Evolutionary conservation across 2,888 invertebrate genomes (phyloP).

Genomic region (Strigamia crassipes): DNA sequence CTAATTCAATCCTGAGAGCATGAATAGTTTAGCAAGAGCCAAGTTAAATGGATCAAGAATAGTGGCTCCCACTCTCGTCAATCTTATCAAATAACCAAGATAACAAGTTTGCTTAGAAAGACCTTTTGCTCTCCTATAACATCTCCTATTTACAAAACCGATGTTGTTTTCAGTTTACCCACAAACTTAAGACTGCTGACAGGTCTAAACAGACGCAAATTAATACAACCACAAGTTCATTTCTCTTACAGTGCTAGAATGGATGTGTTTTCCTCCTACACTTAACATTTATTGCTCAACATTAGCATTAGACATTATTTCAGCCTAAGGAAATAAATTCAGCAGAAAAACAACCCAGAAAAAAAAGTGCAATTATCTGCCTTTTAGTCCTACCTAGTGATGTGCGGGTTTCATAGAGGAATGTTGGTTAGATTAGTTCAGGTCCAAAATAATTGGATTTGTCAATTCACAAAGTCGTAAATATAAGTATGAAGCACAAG

Average conservation of each 20-base stretch:
- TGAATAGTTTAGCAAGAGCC: neutral
- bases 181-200: too few species aligned
- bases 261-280: neutral
- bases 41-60: conserved; percentile 2
- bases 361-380: neutral
- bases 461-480: conserved; percentile 3
- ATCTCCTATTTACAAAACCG: neutral
- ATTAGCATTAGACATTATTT: conserved; percentile 3
- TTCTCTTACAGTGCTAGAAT: neutral
- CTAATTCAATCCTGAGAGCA: neutral
- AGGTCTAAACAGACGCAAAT: too few species aligned
- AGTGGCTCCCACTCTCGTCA: conserved; percentile 19
- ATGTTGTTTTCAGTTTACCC: too few species aligned
- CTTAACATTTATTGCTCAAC: neutral
- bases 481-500: neutral
- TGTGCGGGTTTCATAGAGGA: neutral
- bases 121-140: neutral
- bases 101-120: neutral
- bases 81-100: neutral
- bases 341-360: neutral
- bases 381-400: neutral
- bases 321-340: neutral
- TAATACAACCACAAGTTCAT: too few species aligned
- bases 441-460: conserved; percentile 2
- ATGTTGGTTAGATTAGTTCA: conserved; percentile 2